phyloP scores from a whole-genome alignment of 2,113 vertebrate species.

The Hemichromis elongatus region DNA sequence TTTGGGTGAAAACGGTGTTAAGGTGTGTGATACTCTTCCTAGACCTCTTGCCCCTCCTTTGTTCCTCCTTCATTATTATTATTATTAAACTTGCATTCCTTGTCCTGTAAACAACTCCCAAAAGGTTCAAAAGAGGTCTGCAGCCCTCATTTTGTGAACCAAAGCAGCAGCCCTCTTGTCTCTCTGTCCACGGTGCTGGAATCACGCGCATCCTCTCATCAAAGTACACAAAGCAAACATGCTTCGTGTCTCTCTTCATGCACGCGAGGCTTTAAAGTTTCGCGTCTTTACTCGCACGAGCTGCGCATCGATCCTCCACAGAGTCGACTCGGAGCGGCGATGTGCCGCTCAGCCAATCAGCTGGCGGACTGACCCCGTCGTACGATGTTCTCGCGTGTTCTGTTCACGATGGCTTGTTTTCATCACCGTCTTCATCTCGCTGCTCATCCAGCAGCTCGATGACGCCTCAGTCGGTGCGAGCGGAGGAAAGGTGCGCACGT shows the following conservation, averaged over 20 bases:
- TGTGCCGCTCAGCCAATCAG: conserved; percentile 47
- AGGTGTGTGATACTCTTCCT: too few relatives aligned
- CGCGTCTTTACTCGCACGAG: neutral
- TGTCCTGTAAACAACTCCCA: neutral
- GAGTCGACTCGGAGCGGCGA: neutral
- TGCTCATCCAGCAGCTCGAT: neutral
- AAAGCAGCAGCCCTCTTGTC: neutral
- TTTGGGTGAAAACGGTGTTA: too few relatives aligned
- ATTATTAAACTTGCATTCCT: neutral
- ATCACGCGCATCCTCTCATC: neutral
- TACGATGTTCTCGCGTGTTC: conserved; percentile 56
- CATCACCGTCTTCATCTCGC: neutral
- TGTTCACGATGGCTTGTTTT: conserved; percentile 47
- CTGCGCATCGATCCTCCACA: neutral
- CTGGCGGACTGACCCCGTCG: neutral
- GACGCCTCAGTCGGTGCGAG: neutral
- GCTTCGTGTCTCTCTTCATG: neutral
- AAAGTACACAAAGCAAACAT: neutral
- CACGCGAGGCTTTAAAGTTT: neutral
- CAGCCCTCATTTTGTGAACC: neutral
- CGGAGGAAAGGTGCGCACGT: neutral
- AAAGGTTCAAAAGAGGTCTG: neutral
- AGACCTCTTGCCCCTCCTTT: neutral
- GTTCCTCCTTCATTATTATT: neutral
- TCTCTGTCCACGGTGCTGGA: conserved; percentile 22